These are phyloP conservation scores for Tuberolachnus salignus DNA, from an alignment of 2,888 invertebrate species.

Conservation along the genomic window DNA sequence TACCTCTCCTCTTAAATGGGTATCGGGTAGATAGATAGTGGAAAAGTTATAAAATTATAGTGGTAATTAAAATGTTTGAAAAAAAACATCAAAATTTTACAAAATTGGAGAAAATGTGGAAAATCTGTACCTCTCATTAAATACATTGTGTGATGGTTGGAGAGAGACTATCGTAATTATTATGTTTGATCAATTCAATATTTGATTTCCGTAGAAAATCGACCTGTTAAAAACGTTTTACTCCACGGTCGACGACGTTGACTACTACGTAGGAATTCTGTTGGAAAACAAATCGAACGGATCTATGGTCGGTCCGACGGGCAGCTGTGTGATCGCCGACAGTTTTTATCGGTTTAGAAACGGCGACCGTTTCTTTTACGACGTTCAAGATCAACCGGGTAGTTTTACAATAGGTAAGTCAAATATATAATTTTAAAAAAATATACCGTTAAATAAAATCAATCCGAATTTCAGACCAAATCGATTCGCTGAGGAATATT, in stretches of 20 bases:
- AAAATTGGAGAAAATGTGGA: too few species aligned
- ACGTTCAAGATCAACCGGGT: constrained; percentile 87
- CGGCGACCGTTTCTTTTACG: constrained; percentile 95
- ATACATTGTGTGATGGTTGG: too few species aligned
- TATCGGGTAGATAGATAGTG: too few species aligned
- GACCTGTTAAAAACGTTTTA: constrained; percentile 70
- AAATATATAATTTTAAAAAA: too few species aligned
- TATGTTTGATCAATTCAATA: constrained; percentile 51
- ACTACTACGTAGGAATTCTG: constrained; percentile 93
- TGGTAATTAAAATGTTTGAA: too few species aligned
- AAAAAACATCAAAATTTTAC: too few species aligned
- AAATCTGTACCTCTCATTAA: too few species aligned
- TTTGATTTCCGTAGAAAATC: constrained; percentile 66
- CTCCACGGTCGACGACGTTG: constrained; percentile 80
- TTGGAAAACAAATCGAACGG: constrained; percentile 88
- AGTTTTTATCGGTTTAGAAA: constrained; percentile 88
- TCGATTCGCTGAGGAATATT: constrained; percentile 17
- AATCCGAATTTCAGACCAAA: constrained; percentile 15
- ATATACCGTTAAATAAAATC: too few species aligned
- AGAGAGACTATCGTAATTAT: too few species aligned
- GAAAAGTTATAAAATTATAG: too few species aligned
- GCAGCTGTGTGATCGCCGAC: constrained; percentile 90
- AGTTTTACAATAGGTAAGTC: constrained; percentile 71
- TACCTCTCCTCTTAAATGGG: too few species aligned
- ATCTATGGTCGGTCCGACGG: constrained; percentile 91